A percentile compares a stretch with the other conserved stretches of the same genome.
These are phyloP conservation scores for Mus minutoides DNA, from an alignment of 2,797 vertebrate species.

Conservation along the genomic window DNA sequence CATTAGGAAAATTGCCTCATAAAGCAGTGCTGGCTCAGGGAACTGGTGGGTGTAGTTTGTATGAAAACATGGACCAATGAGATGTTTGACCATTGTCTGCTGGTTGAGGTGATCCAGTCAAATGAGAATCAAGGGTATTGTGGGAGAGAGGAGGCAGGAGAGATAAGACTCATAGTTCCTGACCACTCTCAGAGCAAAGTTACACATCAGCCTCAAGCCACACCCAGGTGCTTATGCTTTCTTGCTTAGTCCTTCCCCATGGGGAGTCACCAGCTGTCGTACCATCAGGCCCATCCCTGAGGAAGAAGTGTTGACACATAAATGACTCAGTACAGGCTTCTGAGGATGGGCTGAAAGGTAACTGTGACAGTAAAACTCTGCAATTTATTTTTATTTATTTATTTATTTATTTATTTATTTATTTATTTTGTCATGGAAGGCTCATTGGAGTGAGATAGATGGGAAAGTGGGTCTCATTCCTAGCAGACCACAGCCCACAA, in stretches of 20 bases:
- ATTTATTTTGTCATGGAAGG: not conserved
- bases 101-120: not conserved
- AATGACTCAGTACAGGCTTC: not conserved
- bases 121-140: not conserved
- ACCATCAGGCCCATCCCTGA: not conserved
- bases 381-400: not conserved
- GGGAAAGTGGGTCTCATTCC: not conserved
- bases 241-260: not conserved
- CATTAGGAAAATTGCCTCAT: not conserved
- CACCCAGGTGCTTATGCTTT: fast-evolving
- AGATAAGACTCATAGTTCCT: not conserved
- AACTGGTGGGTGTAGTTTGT: not conserved
- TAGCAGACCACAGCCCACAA: not conserved
- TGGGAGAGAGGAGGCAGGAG: not conserved
- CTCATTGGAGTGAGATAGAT: not conserved
- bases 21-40: not conserved
- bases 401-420: too few relatives aligned
- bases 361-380: not conserved
- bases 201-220: not conserved
- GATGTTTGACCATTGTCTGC: not conserved
- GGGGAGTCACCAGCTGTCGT: not conserved
- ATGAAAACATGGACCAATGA: not conserved
- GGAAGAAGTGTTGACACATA: not conserved
- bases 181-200: not conserved
- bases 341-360: not conserved